Base-by-base conservation (phyloP, 2,888 invertebrate species). In the Stratiomys singularior region DNA sequence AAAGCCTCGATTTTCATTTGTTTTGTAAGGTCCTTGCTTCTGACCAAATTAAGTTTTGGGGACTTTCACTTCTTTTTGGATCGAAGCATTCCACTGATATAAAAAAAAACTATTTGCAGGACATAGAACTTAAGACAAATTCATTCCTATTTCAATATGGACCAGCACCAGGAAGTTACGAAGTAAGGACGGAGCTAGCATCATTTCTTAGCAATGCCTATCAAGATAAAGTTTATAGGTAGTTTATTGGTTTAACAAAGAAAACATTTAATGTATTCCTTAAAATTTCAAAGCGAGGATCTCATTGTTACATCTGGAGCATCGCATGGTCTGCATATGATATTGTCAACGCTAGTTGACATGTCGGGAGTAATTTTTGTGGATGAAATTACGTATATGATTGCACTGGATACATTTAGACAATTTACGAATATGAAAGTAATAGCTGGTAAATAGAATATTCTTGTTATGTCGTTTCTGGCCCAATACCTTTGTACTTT, bases 341-440 rank as follows among this genome's bases (percentile, higher is more conserved):
- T 90, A 60, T 81, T 90, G 7, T 88, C 89, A n/a, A 89, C 88
- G 0, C 81, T 91, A n/a, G 81, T 92, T 23, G 87, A 89, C 27
- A 87, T 89, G 1, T 86, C 88, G 64, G 89, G 89, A 0, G 85
- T 88, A 11, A 88, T 92, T 72, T 92, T 92, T 83, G 89, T 91
- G 11, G 92, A 92, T 82, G 90, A 92, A 83, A 90, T 89, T 15
- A 90, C 91, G 0, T 92, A 91, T 81, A 91, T 91, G 88, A 88
- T 90, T 79, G 92, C 90, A 1, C 83, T 90, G 27, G 88, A 89
- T 47, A 85, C 86, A 13, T 89, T 92, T 79, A 86, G 86, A 78
- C 88, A 90, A 80, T 91, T 91, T 81, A 87, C 90, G 9, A 84
- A 88, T 1, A 85, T 90, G 80, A 87, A 85, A 80, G 84, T 92